Percentiles rank a stretch among this genome's conserved stretches.
These are phyloP conservation scores for Protonemura montana DNA, from an alignment of 2,888 invertebrate genomes.

Conservation along the genomic window DNA sequence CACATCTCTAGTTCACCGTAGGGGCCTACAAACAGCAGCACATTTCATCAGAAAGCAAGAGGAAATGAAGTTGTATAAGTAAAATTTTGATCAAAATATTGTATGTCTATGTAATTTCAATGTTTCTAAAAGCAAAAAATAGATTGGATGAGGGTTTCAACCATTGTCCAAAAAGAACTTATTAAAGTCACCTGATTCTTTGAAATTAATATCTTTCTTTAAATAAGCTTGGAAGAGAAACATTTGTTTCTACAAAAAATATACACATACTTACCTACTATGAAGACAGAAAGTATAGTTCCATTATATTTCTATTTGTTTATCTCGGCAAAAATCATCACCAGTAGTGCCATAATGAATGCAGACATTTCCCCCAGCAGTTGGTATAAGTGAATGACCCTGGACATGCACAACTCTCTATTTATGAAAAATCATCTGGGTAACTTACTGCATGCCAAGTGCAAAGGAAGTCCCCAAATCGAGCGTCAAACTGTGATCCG, in stretches of 20 bases:
- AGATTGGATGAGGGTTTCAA: constrained; percentile 8
- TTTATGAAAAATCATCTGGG: neutral
- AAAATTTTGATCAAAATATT: constrained; percentile 19
- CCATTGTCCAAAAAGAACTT: neutral
- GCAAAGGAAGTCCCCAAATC: neutral
- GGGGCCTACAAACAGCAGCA: constrained; percentile 18
- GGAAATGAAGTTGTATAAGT: constrained; percentile 1
- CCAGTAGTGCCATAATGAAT: neutral
- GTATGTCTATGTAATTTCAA: neutral
- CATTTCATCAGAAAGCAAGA: constrained; percentile 23
- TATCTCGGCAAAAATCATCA: neutral
- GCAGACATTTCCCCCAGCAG: neutral
- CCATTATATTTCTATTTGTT: neutral
- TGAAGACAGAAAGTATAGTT: neutral
- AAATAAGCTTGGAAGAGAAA: neutral
- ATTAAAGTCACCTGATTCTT: constrained; percentile 18
- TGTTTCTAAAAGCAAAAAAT: constrained; percentile 21
- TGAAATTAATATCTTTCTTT: neutral
- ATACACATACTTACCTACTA: neutral
- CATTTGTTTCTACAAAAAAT: neutral
- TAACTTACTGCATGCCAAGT: neutral
- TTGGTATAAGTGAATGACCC: neutral
- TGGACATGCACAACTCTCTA: neutral
- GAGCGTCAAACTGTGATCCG: neutral
- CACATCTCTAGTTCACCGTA: constrained; percentile 12